Percentiles rank a stretch among this genome's conserved stretches.
phyloP scores from a whole-genome alignment of 2,113 vertebrate species.

The Solea senegalensis region DNA sequence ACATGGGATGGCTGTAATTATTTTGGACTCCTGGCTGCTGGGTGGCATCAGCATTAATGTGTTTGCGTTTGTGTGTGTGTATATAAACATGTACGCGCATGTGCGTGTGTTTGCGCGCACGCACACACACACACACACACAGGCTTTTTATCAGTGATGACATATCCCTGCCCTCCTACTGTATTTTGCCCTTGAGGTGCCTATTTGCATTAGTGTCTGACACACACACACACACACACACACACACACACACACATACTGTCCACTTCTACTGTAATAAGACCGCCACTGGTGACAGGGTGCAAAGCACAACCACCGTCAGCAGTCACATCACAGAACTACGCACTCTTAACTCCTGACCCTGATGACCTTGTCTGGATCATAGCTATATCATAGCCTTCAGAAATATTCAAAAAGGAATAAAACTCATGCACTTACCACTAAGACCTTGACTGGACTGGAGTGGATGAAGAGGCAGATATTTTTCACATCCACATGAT shows the following conservation, averaged over 20 bases:
- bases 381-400: too few species aligned
- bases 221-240: neutral
- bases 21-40: slow-evolving; percentile 75
- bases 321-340: neutral
- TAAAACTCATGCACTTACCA: too few species aligned
- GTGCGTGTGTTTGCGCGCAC: neutral
- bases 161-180: slow-evolving; percentile 68
- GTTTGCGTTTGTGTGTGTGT: slow-evolving; percentile 2
- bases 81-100: neutral
- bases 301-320: neutral
- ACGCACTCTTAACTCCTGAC: neutral
- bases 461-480: too few species aligned
- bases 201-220: slow-evolving; percentile 73
- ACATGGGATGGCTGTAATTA: slow-evolving; percentile 74
- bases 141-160: slow-evolving; percentile 64
- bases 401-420: too few species aligned
- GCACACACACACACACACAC: neutral
- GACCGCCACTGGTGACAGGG: neutral
- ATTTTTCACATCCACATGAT: too few species aligned
- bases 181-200: slow-evolving; percentile 75
- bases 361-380: too few species aligned
- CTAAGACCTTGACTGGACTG: too few species aligned
- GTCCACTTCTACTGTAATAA: neutral
- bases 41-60: slow-evolving; percentile 67
- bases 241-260: slow-evolving; percentile 1